These are phyloP conservation scores for Nomada flava DNA, from an alignment of 2,888 invertebrate species.

Conservation along the genomic window DNA sequence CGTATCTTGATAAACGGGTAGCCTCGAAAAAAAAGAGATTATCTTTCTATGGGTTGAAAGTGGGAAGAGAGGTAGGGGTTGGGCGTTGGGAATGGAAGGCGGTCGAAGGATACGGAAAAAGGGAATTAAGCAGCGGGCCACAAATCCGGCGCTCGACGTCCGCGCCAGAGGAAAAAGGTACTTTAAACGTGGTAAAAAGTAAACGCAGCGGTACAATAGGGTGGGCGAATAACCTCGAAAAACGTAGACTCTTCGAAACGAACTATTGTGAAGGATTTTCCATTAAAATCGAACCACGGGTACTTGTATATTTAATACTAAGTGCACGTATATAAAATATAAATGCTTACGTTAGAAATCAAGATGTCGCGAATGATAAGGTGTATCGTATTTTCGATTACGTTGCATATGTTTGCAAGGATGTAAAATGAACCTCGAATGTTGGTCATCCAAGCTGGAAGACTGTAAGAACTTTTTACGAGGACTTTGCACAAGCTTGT, in stretches of 20 bases:
- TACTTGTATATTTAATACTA: too few relatives aligned
- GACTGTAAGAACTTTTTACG: constrained; percentile 52
- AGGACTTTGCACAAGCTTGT: constrained; percentile 48
- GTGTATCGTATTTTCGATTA: neutral
- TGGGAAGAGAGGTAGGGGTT: neutral
- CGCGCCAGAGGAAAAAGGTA: constrained; percentile 44
- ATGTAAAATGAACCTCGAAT: constrained; percentile 30
- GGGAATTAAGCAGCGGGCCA: constrained; percentile 63
- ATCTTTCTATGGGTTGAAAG: constrained; percentile 32
- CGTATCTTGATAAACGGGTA: constrained; percentile 54
- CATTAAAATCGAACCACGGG: neutral
- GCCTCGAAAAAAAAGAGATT: constrained; percentile 41
- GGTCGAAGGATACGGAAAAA: constrained; percentile 60
- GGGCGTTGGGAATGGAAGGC: constrained; percentile 20
- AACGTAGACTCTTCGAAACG: neutral
- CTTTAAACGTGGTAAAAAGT: constrained; percentile 54
- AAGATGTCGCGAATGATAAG: neutral
- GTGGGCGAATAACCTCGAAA: neutral
- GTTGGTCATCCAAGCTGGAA: constrained; percentile 51
- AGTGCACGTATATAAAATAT: too few relatives aligned
- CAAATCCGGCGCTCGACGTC: constrained; percentile 56
- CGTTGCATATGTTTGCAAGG: constrained; percentile 30
- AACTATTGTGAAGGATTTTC: neutral
- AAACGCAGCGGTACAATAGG: constrained; percentile 34
- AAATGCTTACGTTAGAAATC: too few relatives aligned